These are phyloP conservation scores for Archocentrus centrarchus DNA, from an alignment of 2,113 vertebrate genomes.

Conservation along the genomic window DNA sequence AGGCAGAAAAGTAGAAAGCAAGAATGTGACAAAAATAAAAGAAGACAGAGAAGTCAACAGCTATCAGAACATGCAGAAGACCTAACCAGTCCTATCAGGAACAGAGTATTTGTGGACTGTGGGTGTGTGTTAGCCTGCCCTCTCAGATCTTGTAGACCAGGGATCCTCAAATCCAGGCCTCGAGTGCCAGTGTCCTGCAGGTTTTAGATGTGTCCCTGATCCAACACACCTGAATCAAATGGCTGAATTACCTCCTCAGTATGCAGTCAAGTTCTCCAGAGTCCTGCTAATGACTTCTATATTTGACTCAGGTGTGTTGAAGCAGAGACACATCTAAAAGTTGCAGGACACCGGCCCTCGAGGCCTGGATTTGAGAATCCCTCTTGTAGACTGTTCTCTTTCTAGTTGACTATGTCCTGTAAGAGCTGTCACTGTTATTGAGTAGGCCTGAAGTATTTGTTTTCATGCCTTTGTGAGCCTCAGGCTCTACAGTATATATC, in stretches of 20 bases:
- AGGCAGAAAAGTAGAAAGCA: neutral
- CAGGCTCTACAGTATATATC: neutral
- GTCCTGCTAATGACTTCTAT: too few species aligned
- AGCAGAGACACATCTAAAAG: too few species aligned
- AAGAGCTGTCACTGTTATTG: neutral
- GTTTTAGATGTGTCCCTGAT: too few species aligned
- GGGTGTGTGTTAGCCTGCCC: neutral
- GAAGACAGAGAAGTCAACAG: slow-evolving; percentile 1
- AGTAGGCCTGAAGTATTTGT: neutral
- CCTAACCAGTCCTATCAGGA: neutral
- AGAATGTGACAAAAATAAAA: slow-evolving; percentile 2
- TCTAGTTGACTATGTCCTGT: neutral
- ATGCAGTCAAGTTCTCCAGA: too few species aligned
- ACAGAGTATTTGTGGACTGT: neutral
- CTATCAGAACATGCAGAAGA: slow-evolving; percentile 16
- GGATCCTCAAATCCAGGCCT: too few species aligned
- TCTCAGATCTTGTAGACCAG: neutral
- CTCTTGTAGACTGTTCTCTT: neutral
- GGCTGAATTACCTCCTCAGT: too few species aligned
- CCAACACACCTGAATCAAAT: too few species aligned
- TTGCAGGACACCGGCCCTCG: too few species aligned
- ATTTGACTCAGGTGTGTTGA: too few species aligned
- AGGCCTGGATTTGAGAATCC: too few species aligned
- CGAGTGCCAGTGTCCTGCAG: too few species aligned
- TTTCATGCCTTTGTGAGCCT: neutral